Conservation (phyloP, 2,888 invertebrate genomes). For the Agrochola lota region DNA sequence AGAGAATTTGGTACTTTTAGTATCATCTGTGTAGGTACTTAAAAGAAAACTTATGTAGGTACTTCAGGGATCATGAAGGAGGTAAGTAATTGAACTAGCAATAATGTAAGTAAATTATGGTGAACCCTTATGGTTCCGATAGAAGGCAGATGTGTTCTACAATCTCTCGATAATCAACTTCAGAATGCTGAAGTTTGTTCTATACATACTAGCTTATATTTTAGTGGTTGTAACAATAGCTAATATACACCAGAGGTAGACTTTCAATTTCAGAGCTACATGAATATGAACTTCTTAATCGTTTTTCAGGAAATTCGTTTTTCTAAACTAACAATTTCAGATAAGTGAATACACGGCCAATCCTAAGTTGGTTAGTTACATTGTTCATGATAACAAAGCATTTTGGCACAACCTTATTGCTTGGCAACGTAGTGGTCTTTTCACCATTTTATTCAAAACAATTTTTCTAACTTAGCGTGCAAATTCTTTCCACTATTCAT, state of each 20-base stretch:
- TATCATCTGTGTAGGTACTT: neutral
- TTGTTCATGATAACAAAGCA: neutral
- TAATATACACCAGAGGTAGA: neutral
- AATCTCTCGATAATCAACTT: no score
- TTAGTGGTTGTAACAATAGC: neutral
- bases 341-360: neutral
- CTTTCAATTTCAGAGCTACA: neutral
- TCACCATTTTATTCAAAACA: neutral
- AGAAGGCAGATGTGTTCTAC: neutral
- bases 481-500: neutral
- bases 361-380: neutral
- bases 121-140: no score
- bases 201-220: no score
- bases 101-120: neutral
- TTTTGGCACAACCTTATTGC: neutral
- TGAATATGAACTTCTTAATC: neutral
- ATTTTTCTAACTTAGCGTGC: neutral
- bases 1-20: conserved; percentile 17
- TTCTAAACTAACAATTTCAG: neutral
- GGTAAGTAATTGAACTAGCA: neutral
- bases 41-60: neutral
- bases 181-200: neutral
- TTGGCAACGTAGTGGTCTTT: neutral
- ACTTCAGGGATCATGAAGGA: neutral
- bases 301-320: neutral